A percentile compares a stretch with the other conserved stretches of the same genome.
phyloP scores from a whole-genome alignment of 2,113 vertebrate species.

The Ivindomyrus marchei region DNA sequence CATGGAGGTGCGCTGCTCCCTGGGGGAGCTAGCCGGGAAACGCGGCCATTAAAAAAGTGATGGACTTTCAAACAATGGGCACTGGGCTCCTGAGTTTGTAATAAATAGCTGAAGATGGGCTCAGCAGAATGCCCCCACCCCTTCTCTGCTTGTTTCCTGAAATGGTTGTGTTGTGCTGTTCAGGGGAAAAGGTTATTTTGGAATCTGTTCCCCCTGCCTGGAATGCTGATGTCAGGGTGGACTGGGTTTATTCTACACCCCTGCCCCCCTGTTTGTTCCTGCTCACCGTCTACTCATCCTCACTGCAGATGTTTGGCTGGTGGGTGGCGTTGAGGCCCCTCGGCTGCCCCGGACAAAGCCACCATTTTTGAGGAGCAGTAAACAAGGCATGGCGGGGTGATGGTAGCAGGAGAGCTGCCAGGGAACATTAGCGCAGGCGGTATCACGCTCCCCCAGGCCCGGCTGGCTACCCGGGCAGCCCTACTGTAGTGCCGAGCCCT shows the following conservation, averaged over 20 bases:
- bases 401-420: not conserved
- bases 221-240: not conserved
- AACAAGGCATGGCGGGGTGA: not conserved
- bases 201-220: not conserved
- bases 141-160: not conserved
- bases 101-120: not conserved
- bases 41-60: not conserved
- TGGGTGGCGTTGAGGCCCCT: not conserved
- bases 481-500: not conserved
- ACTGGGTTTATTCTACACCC: not conserved
- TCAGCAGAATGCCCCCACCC: not conserved
- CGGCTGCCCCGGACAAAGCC: not conserved
- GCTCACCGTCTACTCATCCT: not conserved
- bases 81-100: not conserved
- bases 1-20: not conserved
- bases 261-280: not conserved
- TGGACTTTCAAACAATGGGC: not conserved
- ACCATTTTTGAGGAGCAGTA: not conserved
- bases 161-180: not conserved
- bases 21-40: not conserved
- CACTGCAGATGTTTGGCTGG: not conserved
- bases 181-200: not conserved
- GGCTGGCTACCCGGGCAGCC: not conserved
- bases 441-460: not conserved
- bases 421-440: not conserved